Percentiles rank a stretch among this genome's conserved stretches.
phyloP scores from a whole-genome alignment of 2,113 vertebrate species.

The Rousettus leschenaultii region DNA sequence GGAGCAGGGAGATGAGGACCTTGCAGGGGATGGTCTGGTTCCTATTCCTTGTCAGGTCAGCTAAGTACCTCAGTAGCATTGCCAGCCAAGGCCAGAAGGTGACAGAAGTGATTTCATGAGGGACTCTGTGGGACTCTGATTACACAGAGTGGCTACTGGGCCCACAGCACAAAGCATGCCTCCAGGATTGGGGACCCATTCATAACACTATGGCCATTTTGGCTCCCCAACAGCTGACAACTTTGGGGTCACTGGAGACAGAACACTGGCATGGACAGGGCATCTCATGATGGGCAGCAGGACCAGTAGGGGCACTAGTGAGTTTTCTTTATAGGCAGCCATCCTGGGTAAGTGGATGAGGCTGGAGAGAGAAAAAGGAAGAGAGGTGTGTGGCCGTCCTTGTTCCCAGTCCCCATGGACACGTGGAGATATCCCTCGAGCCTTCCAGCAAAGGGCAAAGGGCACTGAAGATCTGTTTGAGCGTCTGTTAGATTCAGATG shows the following conservation, averaged over 20 bases:
- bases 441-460: background rate
- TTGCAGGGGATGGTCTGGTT: background rate
- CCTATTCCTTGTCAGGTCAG: background rate
- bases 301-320: background rate
- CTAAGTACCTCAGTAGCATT: background rate
- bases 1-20: background rate
- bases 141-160: background rate
- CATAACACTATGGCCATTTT: background rate
- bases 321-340: background rate
- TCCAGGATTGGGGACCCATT: background rate
- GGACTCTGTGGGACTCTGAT: background rate
- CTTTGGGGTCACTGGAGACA: background rate
- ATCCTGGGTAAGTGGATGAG: background rate
- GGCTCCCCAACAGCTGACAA: background rate
- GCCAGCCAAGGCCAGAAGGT: background rate
- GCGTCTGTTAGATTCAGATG: background rate
- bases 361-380: background rate
- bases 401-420: background rate
- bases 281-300: background rate
- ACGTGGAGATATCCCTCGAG: background rate
- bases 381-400: background rate
- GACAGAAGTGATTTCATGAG: background rate
- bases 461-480: background rate
- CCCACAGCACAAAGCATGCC: background rate
- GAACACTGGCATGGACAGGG: fast-evolving